Conservation (phyloP, 1,140 invertebrate species). For the Euglossa dilemma region DNA sequence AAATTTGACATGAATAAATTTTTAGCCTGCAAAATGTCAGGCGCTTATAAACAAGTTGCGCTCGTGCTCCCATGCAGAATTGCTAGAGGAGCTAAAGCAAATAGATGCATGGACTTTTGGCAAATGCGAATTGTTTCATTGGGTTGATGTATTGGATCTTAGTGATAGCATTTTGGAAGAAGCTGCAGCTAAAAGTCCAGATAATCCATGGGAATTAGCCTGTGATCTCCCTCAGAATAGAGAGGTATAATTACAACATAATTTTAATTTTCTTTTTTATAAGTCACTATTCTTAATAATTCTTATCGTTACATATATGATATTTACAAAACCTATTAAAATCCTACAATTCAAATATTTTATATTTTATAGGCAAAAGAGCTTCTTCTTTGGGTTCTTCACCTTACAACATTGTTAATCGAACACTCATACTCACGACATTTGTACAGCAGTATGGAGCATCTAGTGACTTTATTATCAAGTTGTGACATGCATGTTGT, state of each 20-base stretch:
- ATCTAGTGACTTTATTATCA: constrained; percentile 90
- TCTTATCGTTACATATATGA: not conserved
- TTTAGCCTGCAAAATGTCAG: constrained; percentile 91
- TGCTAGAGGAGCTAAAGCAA: constrained; percentile 88
- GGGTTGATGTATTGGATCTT: constrained; percentile 93
- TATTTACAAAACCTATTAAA: not conserved
- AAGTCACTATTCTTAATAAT: not conserved
- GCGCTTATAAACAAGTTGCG: constrained; percentile 90
- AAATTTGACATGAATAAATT: constrained; percentile 36
- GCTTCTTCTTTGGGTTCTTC: constrained; percentile 89
- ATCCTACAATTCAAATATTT: too few species aligned
- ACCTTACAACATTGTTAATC: constrained; percentile 93
- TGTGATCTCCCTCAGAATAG: constrained; percentile 88
- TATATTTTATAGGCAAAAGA: constrained; percentile 86
- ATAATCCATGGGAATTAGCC: constrained; percentile 89
- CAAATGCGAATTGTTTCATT: constrained; percentile 95
- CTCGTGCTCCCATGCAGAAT: constrained; percentile 87
- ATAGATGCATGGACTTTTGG: constrained; percentile 94
- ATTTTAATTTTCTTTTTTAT: not conserved
- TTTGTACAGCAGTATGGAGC: constrained; percentile 96
- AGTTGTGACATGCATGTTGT: constrained; percentile 94
- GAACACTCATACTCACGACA: constrained; percentile 96
- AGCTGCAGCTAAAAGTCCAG: constrained; percentile 86
- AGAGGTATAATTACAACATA: constrained; percentile 81
- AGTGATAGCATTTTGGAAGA: constrained; percentile 92